Base-by-base conservation (phyloP, 2,797 vertebrate genomes). In the Podarcis lilfordi region DNA sequence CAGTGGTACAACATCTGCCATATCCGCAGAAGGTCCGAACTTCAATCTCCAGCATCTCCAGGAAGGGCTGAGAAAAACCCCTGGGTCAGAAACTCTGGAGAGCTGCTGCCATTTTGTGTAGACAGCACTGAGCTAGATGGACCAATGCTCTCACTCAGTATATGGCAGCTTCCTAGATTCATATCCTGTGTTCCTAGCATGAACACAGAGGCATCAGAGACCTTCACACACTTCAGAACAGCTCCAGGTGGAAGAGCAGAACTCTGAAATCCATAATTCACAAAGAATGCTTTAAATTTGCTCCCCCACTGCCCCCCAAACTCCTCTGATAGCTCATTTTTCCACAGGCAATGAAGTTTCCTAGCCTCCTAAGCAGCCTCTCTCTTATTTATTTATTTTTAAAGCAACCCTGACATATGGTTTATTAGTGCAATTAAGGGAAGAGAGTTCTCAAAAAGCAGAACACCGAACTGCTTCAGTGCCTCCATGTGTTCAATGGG, bases 211-310 rank as follows among this genome's bases (percentile, higher is more conserved):
- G 75, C 37, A 25, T 8, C 25, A 10, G 66, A 69, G 37, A 71
- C 15, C 40, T 19, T 66, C 81, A 82, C 27, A 82, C 8, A 45
- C 66, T 69, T 37, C 1, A 29, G 40, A 29, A 32, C 66, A 71
- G 40, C 40, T 25, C 8, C 1, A 61, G 10, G n/a, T 15, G 0
- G 43, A 77, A 5, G n/a, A 17, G 8, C 0, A 2, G 81, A 79
- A 90, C 88, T 76, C 84, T 81, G 89, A 94, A 90, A 82, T 9
- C 89, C 86, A 87, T 40, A 25, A 89, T 87, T 88, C 1, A 32
- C 86, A 76, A 88, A 91, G 35, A 25, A 27, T 5, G 64, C 27
- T 82, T 90, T 84, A 59, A 55, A 82, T 2, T 74, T 80, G 82
- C 75, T 89, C 50, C 50, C 13, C 45, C 81, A 66, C 50, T 21